phyloP scores from a whole-genome alignment of 1,140 invertebrate species.

The Telenomus remus region DNA sequence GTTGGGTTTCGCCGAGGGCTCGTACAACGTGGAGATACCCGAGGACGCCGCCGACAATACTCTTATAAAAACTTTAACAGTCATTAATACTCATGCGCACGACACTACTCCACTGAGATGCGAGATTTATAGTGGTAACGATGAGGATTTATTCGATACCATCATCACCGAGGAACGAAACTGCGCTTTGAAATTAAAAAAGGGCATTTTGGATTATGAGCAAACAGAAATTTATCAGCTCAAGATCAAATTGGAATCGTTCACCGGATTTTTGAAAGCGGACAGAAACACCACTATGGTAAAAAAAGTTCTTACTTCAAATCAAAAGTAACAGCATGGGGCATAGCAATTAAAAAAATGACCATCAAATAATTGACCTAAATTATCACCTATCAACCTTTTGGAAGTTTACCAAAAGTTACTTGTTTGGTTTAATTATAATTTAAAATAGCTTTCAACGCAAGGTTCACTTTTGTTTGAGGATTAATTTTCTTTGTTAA shows the following conservation, averaged over 20 bases:
- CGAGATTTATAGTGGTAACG: slow-evolving; percentile 83
- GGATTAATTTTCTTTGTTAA: no score
- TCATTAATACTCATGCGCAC: slow-evolving; percentile 82
- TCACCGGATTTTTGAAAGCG: slow-evolving; percentile 85
- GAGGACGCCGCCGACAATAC: slow-evolving; percentile 84
- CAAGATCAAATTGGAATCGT: slow-evolving; percentile 84
- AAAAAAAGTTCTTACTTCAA: slow-evolving; percentile 25
- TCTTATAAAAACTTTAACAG: slow-evolving; percentile 82
- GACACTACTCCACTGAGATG: slow-evolving; percentile 83
- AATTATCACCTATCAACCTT: no score
- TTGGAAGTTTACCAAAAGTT: no score
- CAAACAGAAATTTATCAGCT: slow-evolving; percentile 82
- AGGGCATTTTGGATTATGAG: slow-evolving; percentile 84
- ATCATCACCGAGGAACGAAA: slow-evolving; percentile 85
- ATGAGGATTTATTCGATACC: slow-evolving; percentile 82
- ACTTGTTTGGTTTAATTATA: no score
- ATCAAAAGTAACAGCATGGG: background rate
- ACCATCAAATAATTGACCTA: no score
- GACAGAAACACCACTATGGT: slow-evolving; percentile 81
- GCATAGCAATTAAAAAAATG: no score
- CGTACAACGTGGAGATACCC: slow-evolving; percentile 86
- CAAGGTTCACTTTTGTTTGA: no score
- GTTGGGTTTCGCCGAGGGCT: slow-evolving; percentile 87
- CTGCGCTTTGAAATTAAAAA: slow-evolving; percentile 84
- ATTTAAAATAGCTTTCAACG: no score